These are phyloP conservation scores for Podarcis raffonei DNA, from an alignment of 2,113 vertebrate species.

Conservation along the genomic window DNA sequence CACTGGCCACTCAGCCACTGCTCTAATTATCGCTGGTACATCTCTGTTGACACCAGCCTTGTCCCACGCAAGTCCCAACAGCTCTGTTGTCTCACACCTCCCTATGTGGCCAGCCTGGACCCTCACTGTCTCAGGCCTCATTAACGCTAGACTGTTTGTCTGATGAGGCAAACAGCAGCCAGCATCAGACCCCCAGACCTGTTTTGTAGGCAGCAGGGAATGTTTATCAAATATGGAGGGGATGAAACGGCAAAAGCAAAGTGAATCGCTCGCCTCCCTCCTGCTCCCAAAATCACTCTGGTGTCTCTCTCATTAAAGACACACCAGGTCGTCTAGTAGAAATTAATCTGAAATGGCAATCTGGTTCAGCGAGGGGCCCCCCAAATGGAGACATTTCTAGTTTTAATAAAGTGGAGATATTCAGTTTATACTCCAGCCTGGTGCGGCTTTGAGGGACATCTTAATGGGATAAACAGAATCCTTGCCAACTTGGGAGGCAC, in stretches of 20 bases:
- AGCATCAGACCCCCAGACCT: constrained; percentile 36
- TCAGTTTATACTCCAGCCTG: not conserved
- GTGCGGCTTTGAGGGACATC: not conserved
- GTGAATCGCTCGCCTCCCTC: constrained; percentile 26
- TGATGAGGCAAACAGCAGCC: constrained; percentile 65
- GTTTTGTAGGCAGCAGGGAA: constrained; percentile 64
- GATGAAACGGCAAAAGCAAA: constrained; percentile 62
- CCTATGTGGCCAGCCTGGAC: constrained; percentile 15
- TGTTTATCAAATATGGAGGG: constrained; percentile 64
- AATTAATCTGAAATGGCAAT: constrained; percentile 68
- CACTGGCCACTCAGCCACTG: constrained; percentile 45
- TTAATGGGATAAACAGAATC: not conserved
- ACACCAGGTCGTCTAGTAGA: constrained; percentile 36
- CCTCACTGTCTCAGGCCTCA: constrained; percentile 47
- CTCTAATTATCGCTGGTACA: constrained; percentile 64
- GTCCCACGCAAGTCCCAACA: constrained; percentile 50
- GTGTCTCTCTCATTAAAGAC: constrained; percentile 60
- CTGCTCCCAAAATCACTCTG: constrained; percentile 47
- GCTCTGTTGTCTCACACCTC: constrained; percentile 64
- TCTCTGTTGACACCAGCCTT: constrained; percentile 33
- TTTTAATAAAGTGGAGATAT: constrained; percentile 7
- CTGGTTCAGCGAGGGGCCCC: constrained; percentile 39
- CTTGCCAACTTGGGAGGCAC: not conserved
- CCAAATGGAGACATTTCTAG: not conserved
- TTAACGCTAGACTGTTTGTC: constrained; percentile 59